A percentile compares a stretch with the other conserved stretches of the same genome.
These are phyloP conservation scores for Adineta ricciae DNA, from an alignment of 2,888 invertebrate genomes.

Conservation along the genomic window DNA sequence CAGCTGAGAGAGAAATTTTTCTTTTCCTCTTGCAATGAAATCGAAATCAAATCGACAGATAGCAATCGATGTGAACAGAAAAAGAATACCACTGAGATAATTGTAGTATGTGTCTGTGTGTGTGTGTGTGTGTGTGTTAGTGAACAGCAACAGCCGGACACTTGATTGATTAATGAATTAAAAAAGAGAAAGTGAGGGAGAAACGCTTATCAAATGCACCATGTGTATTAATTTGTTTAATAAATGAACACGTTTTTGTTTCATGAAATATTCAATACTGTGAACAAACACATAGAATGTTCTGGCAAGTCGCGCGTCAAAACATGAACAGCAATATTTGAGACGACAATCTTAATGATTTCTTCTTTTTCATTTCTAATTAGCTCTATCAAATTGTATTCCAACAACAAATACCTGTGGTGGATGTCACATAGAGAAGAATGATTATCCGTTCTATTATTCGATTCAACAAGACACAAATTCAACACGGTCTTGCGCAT, in stretches of 20 bases:
- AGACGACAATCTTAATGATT: no score
- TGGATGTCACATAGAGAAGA: neutral
- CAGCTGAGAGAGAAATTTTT: neutral
- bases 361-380: no score
- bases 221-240: neutral
- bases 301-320: neutral
- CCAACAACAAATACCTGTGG: neutral
- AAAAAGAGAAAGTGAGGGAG: neutral
- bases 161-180: neutral
- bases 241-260: neutral
- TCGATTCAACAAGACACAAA: slow-evolving; percentile 14
- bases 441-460: slow-evolving; percentile 22
- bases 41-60: neutral
- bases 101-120: neutral
- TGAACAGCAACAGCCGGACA: neutral
- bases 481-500: neutral
- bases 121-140: neutral
- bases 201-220: neutral
- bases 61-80: neutral
- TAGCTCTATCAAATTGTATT: neutral
- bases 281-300: neutral
- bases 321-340: no score
- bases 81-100: neutral
- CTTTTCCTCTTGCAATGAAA: neutral
- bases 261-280: neutral